A percentile compares a stretch with the other conserved stretches of the same genome.
Evolutionary conservation across 2,797 vertebrate genomes (phyloP).

Genomic region (Lophius americanus): DNA sequence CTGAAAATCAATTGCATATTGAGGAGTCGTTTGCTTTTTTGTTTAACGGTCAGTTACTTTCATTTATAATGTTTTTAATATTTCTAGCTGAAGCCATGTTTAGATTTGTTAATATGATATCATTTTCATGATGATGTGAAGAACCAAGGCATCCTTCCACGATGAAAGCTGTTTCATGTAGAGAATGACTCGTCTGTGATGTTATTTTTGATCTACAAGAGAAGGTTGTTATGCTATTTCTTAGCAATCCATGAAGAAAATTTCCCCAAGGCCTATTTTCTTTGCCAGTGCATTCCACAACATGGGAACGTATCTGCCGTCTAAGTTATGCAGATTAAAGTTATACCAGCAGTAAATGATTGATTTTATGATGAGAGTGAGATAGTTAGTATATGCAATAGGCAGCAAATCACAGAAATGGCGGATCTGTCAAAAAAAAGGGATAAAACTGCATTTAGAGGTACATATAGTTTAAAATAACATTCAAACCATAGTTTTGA

Average conservation of each 20-base stretch:
- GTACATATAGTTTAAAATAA: too few relatives aligned
- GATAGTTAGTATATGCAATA: not conserved
- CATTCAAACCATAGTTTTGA: too few relatives aligned
- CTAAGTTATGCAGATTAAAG: not conserved
- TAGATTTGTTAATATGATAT: constrained; percentile 11
- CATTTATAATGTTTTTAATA: not conserved
- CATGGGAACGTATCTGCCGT: constrained; percentile 3
- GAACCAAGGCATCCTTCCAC: constrained; percentile 18
- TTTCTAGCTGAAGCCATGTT: not conserved
- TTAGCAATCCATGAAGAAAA: not conserved
- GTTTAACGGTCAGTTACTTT: constrained; percentile 8
- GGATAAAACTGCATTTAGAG: too few relatives aligned
- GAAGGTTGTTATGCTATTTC: constrained; percentile 4
- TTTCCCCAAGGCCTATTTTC: not conserved
- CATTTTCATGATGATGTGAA: not conserved
- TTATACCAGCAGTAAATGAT: constrained; percentile 3
- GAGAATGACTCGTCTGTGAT: constrained; percentile 24
- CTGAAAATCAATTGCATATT: not conserved
- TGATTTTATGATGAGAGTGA: not conserved
- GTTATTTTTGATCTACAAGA: constrained; percentile 13
- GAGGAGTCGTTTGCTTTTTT: not conserved
- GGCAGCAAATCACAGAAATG: too few relatives aligned
- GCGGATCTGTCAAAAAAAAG: too few relatives aligned
- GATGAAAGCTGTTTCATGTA: constrained; percentile 4
- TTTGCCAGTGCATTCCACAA: not conserved